Base-by-base conservation (phyloP, 2,113 vertebrate species). In the Hassar affinis region DNA sequence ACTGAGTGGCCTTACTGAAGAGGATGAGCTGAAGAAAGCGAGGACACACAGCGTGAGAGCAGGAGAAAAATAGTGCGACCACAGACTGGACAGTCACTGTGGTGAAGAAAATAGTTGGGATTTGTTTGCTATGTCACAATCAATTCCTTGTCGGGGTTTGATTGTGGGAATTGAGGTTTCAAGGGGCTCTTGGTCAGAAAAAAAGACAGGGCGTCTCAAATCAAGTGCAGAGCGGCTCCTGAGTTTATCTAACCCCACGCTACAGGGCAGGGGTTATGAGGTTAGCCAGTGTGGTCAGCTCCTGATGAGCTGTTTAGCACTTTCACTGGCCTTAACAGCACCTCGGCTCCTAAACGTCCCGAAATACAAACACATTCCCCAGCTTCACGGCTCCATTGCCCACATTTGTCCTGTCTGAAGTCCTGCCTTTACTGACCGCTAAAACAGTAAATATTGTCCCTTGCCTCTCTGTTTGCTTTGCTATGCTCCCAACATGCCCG, bases 381-480 rank as follows among this genome's bases (percentile, higher is more conserved):
- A 35, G 83, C 86, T 87, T 87, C 85, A 79, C 51, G 75, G 87
- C 85, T 79, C 76, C 84, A 79, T 78, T 83, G 47, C 54, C 56
- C 38, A 35, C 52, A 27, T 17, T 75, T 38, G 25, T 47, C 85
- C 3, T 82, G 64, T 80, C 71, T 68, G 64, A 42, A 57, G 42
- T 51, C 4, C 59, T 52, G 86, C 83, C 59, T 88, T 89, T 87
- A 79, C 83, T 81, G 76, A 69, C 84, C 76, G 52, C 78, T 20
- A 74, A 78, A 86, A 90, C 22, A 56, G 90, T 91, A 91, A 93
- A 93, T 91, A 90, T 89, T 91, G 89, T 89, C 86, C 47, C 88
- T 88, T 15, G 0, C 18, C 27, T 90, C 89, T 90, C 81, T 4
- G 56, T 90, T 90, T 87, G 82, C 80, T 52, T 69, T 14, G 49